Evolutionary conservation across 1,140 invertebrate species (phyloP), one percentile per base, ranked within the genome.

Genomic region (Anastatus disparis): DNA sequence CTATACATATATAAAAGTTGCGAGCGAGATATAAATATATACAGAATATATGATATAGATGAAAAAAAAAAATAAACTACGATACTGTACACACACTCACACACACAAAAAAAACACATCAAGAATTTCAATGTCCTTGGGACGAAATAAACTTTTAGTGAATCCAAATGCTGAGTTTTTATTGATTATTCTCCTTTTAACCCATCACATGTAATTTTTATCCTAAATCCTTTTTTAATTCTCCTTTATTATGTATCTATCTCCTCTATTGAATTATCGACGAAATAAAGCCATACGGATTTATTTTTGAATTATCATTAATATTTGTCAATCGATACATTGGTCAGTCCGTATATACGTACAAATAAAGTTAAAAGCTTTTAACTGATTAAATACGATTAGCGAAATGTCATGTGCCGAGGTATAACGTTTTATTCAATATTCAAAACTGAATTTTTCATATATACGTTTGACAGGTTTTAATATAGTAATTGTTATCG

Each of bases 131-230:
- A 74, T 78, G 79, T 81, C 79, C 71, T 26, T 71, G 20, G 75
- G 78, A 78, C 78, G 74, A 83, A 85, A 85, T 84, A 84, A 83
- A 84, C 82, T 84, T 85, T 83, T 85, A 85, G 83, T 78, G 79
- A 85, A 85, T 72, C 71, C 65, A 76, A 52, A 38, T 64, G 6
- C 6, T 31, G 20, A 24, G n/a, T 53, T 38, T 35, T 35, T 35
- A 35, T 35, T 35, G n/a, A n/a, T n/a, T n/a, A n/a, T 35, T 35
- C 10, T 35, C 31, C 31, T 35, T 35, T 35, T 35, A 4, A 35
- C 10, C 31, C 4, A 35, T 4, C 10, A 35, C 10, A 35, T 35
- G 10, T 35, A 35, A 4, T 10, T 35, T 35, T 35, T 35, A n/a
- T n/a, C n/a, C n/a, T n/a, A n/a, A n/a, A n/a, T n/a, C n/a, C n/a